Evolutionary conservation across 2,113 vertebrate genomes (phyloP).

Genomic region (Leuciscus idus): DNA sequence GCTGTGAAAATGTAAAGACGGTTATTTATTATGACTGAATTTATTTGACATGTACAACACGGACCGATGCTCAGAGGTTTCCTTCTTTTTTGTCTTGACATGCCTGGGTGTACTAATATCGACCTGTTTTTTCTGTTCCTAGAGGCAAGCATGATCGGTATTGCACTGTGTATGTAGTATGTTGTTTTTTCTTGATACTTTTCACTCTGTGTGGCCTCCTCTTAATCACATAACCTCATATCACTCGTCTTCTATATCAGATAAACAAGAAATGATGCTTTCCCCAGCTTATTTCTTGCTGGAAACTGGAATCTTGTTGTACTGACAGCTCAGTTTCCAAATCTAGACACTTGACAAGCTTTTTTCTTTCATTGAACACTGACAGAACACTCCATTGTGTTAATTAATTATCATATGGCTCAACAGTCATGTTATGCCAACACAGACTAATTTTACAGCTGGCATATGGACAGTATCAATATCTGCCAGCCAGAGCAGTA

Average conservation of each 20-base stretch:
- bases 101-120: too few relatives aligned
- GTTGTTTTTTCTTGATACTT: neutral
- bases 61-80: neutral
- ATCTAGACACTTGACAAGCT: neutral
- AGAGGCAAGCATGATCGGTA: too few relatives aligned
- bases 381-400: conserved; percentile 1
- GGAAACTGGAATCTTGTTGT: neutral
- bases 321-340: neutral
- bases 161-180: neutral
- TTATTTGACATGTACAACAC: neutral
- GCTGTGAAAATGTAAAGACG: neutral
- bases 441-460: neutral
- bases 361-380: neutral
- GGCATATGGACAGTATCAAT: conserved; percentile 16
- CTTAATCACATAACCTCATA: neutral
- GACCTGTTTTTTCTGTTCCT: too few relatives aligned
- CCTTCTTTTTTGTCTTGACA: too few relatives aligned
- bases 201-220: neutral
- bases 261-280: neutral
- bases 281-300: neutral
- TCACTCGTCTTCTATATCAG: neutral
- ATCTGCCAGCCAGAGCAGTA: neutral
- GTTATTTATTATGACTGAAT: neutral
- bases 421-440: conserved; percentile 1
- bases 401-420: conserved; percentile 26